Evolutionary conservation across 2,888 invertebrate species (phyloP).

Genomic region (Brachypterus glaber): DNA sequence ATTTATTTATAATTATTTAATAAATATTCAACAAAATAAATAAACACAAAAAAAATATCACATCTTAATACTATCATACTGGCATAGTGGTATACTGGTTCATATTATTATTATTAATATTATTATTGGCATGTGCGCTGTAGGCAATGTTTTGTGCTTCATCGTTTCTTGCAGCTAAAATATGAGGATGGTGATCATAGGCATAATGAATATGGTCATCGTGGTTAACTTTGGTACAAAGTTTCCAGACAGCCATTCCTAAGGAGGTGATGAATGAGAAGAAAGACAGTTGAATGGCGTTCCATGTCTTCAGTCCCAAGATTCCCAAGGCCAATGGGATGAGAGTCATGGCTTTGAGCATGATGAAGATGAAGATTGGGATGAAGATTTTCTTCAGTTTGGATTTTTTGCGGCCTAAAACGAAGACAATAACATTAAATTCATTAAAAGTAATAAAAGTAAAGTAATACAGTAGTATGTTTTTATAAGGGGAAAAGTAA

Average conservation of each 20-base stretch:
- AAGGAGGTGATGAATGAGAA: constrained; percentile 78
- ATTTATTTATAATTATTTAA: too few relatives aligned
- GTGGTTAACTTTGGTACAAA: constrained; percentile 75
- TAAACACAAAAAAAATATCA: too few relatives aligned
- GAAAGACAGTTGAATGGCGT: constrained; percentile 77
- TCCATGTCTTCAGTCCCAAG: constrained; percentile 78
- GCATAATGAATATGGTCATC: constrained; percentile 55
- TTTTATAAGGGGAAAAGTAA: too few relatives aligned
- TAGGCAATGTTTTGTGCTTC: constrained; percentile 64
- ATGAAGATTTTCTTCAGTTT: constrained; percentile 77
- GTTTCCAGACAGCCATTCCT: constrained; percentile 75
- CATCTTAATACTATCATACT: too few relatives aligned
- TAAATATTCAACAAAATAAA: too few relatives aligned
- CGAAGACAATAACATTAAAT: too few relatives aligned
- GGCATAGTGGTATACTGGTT: too few relatives aligned
- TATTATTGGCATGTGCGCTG: constrained; percentile 54
- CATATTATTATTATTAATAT: too few relatives aligned
- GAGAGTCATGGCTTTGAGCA: constrained; percentile 76
- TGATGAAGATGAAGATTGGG: constrained; percentile 71
- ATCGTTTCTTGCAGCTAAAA: constrained; percentile 40
- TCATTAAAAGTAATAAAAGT: too few relatives aligned
- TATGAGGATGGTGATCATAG: constrained; percentile 39
- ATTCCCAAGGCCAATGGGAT: constrained; percentile 78
- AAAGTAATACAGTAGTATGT: too few relatives aligned
- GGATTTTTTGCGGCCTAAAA: constrained; percentile 57